Percentiles rank a stretch among this genome's conserved stretches.
phyloP scores from a whole-genome alignment of 2,888 invertebrate genomes.

The Tenthredo livida region DNA sequence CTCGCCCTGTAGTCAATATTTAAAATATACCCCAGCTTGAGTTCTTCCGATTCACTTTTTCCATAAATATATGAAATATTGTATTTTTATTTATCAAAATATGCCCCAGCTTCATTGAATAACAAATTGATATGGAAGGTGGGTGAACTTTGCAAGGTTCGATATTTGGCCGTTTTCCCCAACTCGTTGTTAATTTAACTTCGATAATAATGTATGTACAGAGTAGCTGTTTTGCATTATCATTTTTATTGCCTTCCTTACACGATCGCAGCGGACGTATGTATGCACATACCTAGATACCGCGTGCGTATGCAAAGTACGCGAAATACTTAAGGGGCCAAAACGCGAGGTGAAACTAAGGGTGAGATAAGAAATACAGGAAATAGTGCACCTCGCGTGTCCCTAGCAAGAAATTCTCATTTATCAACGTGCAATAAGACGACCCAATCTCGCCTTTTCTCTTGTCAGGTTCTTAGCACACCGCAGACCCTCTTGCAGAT shows the following conservation, averaged over 20 bases:
- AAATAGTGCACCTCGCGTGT: slow-evolving; percentile 40
- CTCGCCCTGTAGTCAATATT: not conserved
- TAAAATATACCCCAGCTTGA: not conserved
- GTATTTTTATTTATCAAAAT: not conserved
- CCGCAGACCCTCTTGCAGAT: not conserved
- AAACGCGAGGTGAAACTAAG: not conserved
- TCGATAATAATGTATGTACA: not conserved
- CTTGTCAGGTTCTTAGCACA: not conserved
- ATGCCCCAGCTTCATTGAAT: no score
- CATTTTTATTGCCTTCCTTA: slow-evolving; percentile 4
- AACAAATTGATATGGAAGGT: no score
- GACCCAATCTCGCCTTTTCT: not conserved
- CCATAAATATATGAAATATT: not conserved
- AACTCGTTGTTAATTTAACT: not conserved
- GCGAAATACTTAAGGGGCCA: slow-evolving; percentile 3
- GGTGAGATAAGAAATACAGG: slow-evolving; percentile 42
- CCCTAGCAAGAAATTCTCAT: slow-evolving; percentile 27
- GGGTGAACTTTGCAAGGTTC: not conserved
- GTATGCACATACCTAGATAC: slow-evolving; percentile 2
- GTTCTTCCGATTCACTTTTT: not conserved
- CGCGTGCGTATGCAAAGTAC: slow-evolving; percentile 37
- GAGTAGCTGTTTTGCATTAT: slow-evolving; percentile 3
- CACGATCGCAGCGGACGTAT: slow-evolving; percentile 3
- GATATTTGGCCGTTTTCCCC: not conserved
- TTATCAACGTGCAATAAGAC: slow-evolving; percentile 26